A percentile compares a stretch with the other conserved stretches of the same genome.
These are phyloP conservation scores for Ailurus styani DNA, from an alignment of 2,113 vertebrate genomes.

Conservation along the genomic window DNA sequence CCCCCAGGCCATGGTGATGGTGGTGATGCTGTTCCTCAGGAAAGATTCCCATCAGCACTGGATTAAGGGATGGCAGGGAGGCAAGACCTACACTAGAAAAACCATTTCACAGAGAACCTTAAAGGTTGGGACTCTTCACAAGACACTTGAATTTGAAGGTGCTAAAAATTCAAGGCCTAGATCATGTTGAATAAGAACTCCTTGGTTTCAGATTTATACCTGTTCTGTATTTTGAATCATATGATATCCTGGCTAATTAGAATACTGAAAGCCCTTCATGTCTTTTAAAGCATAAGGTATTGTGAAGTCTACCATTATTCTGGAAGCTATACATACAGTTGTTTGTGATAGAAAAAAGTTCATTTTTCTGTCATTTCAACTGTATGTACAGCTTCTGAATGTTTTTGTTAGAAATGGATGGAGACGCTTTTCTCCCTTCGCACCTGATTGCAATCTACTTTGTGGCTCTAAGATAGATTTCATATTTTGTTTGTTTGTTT, in stretches of 20 bases:
- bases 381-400: neutral
- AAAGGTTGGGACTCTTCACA: neutral
- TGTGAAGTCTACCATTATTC: neutral
- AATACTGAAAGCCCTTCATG: neutral
- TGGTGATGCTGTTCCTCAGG: neutral
- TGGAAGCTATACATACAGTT: neutral
- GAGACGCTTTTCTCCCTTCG: neutral
- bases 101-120: neutral
- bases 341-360: neutral
- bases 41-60: neutral
- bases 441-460: neutral
- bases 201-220: neutral
- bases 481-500: neutral
- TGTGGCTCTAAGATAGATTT: neutral
- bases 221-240: neutral
- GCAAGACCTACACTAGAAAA: neutral
- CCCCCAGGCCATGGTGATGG: neutral
- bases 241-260: neutral
- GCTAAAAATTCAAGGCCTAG: neutral
- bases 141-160: neutral
- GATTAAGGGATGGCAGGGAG: neutral
- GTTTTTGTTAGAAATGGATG: neutral
- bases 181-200: neutral
- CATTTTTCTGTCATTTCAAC: neutral
- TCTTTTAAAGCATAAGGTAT: neutral